Conservation (phyloP, 2,797 vertebrate species). For the Okamejei kenojei region DNA sequence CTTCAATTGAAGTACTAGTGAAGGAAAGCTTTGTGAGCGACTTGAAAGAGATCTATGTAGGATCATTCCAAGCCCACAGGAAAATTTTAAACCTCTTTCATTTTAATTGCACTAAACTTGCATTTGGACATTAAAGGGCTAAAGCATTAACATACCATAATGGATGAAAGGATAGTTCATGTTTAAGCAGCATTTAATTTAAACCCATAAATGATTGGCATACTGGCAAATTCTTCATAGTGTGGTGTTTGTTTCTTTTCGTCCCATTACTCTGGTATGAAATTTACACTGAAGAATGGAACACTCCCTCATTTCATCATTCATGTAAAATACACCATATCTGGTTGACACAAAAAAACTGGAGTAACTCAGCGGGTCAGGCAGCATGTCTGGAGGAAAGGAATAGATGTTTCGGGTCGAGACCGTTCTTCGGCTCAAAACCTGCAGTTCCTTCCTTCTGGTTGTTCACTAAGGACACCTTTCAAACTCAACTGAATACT, state of each 20-base stretch:
- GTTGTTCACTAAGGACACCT: not conserved
- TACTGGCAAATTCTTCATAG: not conserved
- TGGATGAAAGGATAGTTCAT: not conserved
- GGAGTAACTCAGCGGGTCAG: no score
- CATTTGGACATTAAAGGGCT: not conserved
- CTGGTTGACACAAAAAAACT: not conserved
- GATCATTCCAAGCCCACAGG: not conserved
- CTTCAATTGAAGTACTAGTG: not conserved
- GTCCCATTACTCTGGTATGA: not conserved
- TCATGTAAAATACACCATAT: not conserved
- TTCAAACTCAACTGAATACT: not conserved
- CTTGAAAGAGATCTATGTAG: not conserved
- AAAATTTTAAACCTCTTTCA: not conserved
- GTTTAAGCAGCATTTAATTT: not conserved
- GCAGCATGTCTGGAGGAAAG: no score
- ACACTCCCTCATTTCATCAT: not conserved
- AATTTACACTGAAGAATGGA: not conserved
- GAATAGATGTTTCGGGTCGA: no score
- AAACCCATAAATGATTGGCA: not conserved
- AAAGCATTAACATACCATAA: not conserved
- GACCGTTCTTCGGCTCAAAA: no score
- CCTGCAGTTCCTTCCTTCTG: no score
- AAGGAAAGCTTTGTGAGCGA: not conserved
- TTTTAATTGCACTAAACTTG: not conserved
- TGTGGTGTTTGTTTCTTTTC: not conserved